These are phyloP conservation scores for Caprella mutica DNA, from an alignment of 2,888 invertebrate species.

Conservation along the genomic window DNA sequence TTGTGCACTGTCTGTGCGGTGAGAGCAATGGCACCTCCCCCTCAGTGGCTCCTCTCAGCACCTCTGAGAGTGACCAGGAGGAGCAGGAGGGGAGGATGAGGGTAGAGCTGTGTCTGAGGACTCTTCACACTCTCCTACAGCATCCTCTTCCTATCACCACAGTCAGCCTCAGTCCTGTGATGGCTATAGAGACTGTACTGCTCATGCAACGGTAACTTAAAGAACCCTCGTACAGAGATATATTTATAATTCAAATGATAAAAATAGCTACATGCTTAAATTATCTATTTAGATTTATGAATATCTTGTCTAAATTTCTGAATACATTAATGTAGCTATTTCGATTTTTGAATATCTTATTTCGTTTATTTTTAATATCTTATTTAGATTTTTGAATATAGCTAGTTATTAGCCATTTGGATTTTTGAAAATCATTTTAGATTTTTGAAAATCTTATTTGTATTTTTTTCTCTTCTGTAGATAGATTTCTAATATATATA, in stretches of 20 bases:
- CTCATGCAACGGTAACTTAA: slow-evolving; percentile 34
- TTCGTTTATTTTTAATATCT: no score
- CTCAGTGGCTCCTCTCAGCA: slow-evolving; percentile 27
- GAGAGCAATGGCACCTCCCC: no score
- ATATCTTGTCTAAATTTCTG: not conserved
- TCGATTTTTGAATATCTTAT: no score
- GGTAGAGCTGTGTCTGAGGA: slow-evolving; percentile 22
- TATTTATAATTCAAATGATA: not conserved
- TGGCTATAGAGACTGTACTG: slow-evolving; percentile 29
- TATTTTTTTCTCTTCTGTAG: no score
- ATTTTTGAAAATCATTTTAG: no score
- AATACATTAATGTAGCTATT: no score
- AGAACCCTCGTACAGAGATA: no score
- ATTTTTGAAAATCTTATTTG: no score
- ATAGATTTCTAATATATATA: no score
- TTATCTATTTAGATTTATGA: not conserved
- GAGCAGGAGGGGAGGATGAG: slow-evolving; percentile 9
- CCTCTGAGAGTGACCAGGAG: not conserved
- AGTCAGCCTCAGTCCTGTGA: slow-evolving; percentile 17
- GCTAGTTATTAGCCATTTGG: no score
- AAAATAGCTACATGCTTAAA: not conserved
- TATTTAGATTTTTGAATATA: no score
- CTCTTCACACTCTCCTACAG: slow-evolving; percentile 24
- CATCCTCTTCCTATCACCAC: slow-evolving; percentile 19
- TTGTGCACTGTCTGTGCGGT: no score